phyloP scores from a whole-genome alignment of 2,888 invertebrate species.

The Coecobrya sp. region DNA sequence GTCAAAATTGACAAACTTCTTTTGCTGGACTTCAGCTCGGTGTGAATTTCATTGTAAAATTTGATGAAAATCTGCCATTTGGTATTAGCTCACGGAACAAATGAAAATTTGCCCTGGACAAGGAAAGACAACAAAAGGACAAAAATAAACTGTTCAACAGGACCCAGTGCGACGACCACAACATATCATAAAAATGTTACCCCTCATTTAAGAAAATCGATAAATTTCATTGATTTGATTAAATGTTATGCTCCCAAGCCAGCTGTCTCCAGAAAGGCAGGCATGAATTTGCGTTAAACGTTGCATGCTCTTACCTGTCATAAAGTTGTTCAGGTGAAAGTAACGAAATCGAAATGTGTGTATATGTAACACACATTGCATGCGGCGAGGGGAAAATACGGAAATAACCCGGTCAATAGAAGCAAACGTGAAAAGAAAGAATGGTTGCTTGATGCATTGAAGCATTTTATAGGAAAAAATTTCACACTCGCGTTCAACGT shows the following conservation, averaged over 20 bases:
- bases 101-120: background rate
- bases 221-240: constrained; percentile 75
- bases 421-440: background rate
- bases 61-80: background rate
- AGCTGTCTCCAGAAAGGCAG: constrained; percentile 13
- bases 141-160: background rate
- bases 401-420: background rate
- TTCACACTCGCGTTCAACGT: background rate
- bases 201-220: constrained; percentile 68
- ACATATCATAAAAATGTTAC: constrained; percentile 15
- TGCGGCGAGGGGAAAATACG: background rate
- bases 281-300: constrained; percentile 67
- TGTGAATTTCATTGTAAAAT: background rate
- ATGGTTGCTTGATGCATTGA: background rate
- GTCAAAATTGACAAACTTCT: background rate
- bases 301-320: constrained; percentile 49
- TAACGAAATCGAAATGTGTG: background rate
- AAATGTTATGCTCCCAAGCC: constrained; percentile 46
- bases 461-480: background rate
- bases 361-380: background rate
- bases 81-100: too few species aligned
- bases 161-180: background rate
- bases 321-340: constrained; percentile 13
- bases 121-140: background rate
- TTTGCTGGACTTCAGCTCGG: background rate